Evolutionary conservation across 2,113 vertebrate genomes (phyloP), one percentile per base, ranked within the genome.

Genomic region (Urocitellus parryii): DNA sequence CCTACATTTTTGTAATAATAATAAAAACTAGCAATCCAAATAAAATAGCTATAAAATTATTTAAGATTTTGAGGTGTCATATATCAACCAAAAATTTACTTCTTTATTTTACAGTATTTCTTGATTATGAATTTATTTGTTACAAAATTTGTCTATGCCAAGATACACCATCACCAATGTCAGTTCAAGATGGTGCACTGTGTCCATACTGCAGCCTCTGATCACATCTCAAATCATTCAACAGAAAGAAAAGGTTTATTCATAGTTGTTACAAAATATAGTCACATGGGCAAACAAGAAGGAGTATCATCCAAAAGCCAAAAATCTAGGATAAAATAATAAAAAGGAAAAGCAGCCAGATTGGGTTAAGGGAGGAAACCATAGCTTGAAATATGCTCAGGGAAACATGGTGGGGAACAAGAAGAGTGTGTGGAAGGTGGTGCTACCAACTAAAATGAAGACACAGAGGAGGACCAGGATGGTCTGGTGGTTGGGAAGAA

Each of bases 11-110:
- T 91, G 56, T 74, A 78, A 61, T 8, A 94, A 42, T 83, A 70
- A 90, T 53, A 53, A 17, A 4, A 92, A 61, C 34, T 61, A 82
- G 39, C 13, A 95, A 79, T 70, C 29, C 34, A 84, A 95, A 73
- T 91, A 91, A 91, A 78, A 94, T 39, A 73, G 12, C 51, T 78
- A 72, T 34, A 76, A 85, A 77, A 70, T 67, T 81, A 24, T 88
- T 91, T 39, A 39, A 77, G 93, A 73, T 3, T 29, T 94, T 39
- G 3, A 94, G 2, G 67, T 78, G 17, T n/a, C 8, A 53, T 51
- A 37, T 89, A 20, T 67, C 20, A 92, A 51, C 39, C 7, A 78
- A 9, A 81, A 79, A 65, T 73, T 1, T 68, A 45, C 61, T 78
- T 0, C 27, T 65, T 79, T 63, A 68, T 84, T 85, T 95, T 85